phyloP scores from a whole-genome alignment of 1,140 invertebrate species.

The Trichonephila inaurata region DNA sequence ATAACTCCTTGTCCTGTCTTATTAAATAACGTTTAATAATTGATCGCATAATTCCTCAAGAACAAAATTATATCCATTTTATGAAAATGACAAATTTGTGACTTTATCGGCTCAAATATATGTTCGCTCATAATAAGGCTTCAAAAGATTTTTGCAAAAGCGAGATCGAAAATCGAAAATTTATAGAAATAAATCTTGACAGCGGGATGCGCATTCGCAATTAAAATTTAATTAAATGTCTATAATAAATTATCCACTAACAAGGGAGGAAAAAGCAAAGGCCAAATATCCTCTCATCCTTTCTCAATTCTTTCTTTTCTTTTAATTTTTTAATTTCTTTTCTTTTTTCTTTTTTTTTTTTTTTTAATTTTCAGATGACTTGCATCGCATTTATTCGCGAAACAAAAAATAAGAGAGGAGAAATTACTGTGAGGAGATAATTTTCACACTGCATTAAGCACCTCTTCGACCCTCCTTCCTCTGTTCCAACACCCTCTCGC shows the following conservation, averaged over 20 bases:
- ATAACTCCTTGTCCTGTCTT: neutral
- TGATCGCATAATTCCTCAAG: neutral
- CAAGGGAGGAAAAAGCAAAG: neutral
- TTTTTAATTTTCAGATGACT: constrained; percentile 3
- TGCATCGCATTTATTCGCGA: neutral
- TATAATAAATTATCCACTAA: constrained; percentile 67
- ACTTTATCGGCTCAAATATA: neutral
- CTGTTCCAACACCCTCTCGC: neutral
- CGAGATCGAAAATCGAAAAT: neutral
- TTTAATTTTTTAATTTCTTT: neutral
- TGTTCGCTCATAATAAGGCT: neutral
- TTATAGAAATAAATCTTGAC: constrained; percentile 18
- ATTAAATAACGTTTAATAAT: neutral
- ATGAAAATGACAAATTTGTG: neutral
- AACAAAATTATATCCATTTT: neutral
- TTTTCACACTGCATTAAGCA: constrained; percentile 74
- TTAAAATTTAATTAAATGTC: constrained; percentile 75
- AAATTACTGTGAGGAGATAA: constrained; percentile 67
- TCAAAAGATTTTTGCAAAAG: neutral
- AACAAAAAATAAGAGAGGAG: constrained; percentile 38
- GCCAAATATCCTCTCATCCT: constrained; percentile 10
- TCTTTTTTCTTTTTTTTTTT: neutral
- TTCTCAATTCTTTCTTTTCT: neutral
- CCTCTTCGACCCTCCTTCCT: neutral
- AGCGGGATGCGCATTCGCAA: constrained; percentile 30